A percentile compares a stretch with the other conserved stretches of the same genome.
These are phyloP conservation scores for Barbus barbus DNA, from an alignment of 2,113 vertebrate genomes.

Conservation along the genomic window DNA sequence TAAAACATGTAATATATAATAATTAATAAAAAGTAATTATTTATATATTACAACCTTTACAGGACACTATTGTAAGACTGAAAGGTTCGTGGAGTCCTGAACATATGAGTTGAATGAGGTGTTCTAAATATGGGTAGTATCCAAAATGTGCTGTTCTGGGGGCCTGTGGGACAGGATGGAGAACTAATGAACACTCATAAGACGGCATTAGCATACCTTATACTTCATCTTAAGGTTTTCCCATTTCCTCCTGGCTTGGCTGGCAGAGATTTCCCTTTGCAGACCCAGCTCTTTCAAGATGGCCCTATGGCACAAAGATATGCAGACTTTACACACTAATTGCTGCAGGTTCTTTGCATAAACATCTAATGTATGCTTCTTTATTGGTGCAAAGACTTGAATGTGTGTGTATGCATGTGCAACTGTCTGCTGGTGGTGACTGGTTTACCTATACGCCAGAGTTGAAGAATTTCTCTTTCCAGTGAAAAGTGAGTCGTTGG, in stretches of 20 bases:
- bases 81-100: not conserved
- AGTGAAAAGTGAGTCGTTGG: conserved; percentile 69
- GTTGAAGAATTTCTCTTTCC: conserved; percentile 67
- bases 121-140: not conserved
- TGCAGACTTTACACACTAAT: not conserved
- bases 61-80: not conserved
- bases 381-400: not conserved
- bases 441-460: conserved; percentile 68
- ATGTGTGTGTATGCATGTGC: not conserved
- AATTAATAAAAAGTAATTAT: no score
- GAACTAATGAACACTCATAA: not conserved
- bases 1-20: no score
- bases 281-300: conserved; percentile 72
- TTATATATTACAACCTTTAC: not conserved
- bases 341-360: not conserved
- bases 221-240: conserved; percentile 75
- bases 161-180: not conserved
- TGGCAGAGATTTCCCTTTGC: conserved; percentile 67
- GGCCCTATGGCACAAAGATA: conserved; percentile 44
- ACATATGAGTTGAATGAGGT: not conserved
- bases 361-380: not conserved
- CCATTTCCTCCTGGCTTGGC: conserved; percentile 75
- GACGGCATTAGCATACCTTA: conserved; percentile 60
- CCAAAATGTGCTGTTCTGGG: not conserved
- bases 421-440: not conserved